A percentile compares a stretch with the other conserved stretches of the same genome.
Evolutionary conservation across 1,140 invertebrate species (phyloP).

Genomic region (Dolichoris vasculosae): DNA sequence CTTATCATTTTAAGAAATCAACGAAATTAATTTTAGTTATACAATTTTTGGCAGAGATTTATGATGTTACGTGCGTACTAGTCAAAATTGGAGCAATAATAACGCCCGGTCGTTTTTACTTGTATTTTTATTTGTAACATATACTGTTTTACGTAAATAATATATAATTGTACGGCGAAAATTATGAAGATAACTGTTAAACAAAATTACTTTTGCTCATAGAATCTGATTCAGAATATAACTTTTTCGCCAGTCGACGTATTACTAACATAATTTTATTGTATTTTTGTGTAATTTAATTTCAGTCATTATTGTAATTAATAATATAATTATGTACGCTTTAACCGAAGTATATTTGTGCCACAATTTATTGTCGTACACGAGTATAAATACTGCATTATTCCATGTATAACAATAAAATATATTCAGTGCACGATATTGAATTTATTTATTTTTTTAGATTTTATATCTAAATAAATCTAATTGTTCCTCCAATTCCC

Average conservation of each 20-base stretch:
- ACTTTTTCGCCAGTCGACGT: conserved; percentile 57
- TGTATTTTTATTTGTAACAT: conserved; percentile 50
- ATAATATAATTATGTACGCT: conserved; percentile 66
- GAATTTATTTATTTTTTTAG: conserved; percentile 1
- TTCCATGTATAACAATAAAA: conserved; percentile 55
- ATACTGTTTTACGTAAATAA: conserved; percentile 50
- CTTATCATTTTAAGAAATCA: neutral
- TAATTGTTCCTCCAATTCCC: neutral
- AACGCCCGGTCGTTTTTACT: conserved; percentile 47
- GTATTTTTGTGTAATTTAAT: conserved; percentile 60
- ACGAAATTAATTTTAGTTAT: conserved; percentile 18
- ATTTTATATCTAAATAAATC: neutral
- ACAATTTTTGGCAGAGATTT: conserved; percentile 13
- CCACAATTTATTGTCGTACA: conserved; percentile 56
- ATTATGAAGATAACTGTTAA: neutral
- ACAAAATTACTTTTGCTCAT: conserved; percentile 31
- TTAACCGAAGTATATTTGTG: conserved; percentile 62
- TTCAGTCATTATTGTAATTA: conserved; percentile 67
- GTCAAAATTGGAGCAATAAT: conserved; percentile 69
- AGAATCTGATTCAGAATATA: conserved; percentile 36
- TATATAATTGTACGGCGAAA: conserved; percentile 30
- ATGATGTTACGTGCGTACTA: conserved; percentile 64
- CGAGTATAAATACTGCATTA: conserved; percentile 58
- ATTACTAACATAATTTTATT: conserved; percentile 56
- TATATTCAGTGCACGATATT: conserved; percentile 48